A percentile compares a stretch with the other conserved stretches of the same genome.
These are phyloP conservation scores for Eumeta japonica DNA, from an alignment of 1,140 invertebrate species.

Conservation along the genomic window DNA sequence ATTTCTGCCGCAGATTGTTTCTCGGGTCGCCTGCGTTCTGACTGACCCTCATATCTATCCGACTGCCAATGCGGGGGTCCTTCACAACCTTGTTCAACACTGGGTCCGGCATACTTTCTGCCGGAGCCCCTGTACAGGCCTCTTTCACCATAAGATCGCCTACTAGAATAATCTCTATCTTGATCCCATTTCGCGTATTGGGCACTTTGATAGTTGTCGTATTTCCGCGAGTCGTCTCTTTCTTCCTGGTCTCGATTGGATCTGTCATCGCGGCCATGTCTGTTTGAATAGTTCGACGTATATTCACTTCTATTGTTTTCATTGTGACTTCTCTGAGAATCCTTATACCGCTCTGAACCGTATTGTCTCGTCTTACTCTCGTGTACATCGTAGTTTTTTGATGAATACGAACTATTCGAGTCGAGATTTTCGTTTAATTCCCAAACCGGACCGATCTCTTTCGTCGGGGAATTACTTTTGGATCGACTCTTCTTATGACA, in stretches of 20 bases:
- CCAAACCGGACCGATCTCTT: slow-evolving; percentile 32
- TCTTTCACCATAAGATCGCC: slow-evolving; percentile 18
- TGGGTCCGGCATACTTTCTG: slow-evolving; percentile 8
- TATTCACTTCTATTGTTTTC: slow-evolving; percentile 18
- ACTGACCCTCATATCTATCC: no score
- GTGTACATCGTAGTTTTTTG: no score
- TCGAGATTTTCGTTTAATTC: slow-evolving; percentile 20
- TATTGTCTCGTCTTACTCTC: background rate
- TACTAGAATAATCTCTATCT: slow-evolving; percentile 12
- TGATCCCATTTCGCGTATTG: no score
- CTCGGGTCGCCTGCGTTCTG: slow-evolving; percentile 4
- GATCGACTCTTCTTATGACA: slow-evolving; percentile 23
- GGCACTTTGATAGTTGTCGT: slow-evolving; percentile 8
- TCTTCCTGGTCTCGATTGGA: slow-evolving; percentile 15
- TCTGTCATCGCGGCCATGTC: slow-evolving; percentile 16
- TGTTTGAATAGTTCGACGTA: slow-evolving; percentile 20
- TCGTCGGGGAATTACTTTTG: slow-evolving; percentile 24
- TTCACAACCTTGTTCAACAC: slow-evolving; percentile 11
- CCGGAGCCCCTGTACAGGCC: slow-evolving; percentile 16
- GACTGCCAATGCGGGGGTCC: slow-evolving; percentile 12
- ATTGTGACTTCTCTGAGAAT: slow-evolving; percentile 8
- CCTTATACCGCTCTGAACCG: slow-evolving; percentile 8
- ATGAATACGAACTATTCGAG: no score
- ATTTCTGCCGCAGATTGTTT: slow-evolving; percentile 7
- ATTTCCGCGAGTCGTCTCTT: no score